These are phyloP conservation scores for Pholis gunnellus DNA, from an alignment of 2,113 vertebrate genomes.

Conservation along the genomic window DNA sequence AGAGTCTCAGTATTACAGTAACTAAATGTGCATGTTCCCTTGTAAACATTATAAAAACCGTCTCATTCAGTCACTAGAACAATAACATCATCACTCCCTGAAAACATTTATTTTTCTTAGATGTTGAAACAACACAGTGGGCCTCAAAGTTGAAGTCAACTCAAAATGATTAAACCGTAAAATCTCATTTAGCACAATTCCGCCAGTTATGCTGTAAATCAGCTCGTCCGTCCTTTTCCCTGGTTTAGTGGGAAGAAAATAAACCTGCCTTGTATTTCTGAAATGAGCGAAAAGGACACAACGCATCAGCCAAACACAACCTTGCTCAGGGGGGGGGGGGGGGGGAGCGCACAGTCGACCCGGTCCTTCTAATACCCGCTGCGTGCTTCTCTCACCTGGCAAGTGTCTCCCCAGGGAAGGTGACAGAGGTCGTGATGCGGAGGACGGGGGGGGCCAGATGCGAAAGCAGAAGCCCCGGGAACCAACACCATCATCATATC, in stretches of 20 bases:
- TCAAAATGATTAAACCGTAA: slow-evolving; percentile 15
- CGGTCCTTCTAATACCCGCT: slow-evolving; percentile 48
- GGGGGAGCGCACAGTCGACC: slow-evolving; percentile 46
- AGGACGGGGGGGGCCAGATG: slow-evolving; percentile 56
- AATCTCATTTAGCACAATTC: slow-evolving; percentile 3
- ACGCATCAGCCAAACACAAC: slow-evolving; percentile 56
- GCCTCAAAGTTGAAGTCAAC: not conserved
- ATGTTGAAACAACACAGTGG: slow-evolving; percentile 1
- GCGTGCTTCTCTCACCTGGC: slow-evolving; percentile 76
- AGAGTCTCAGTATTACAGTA: not conserved
- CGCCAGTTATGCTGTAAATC: slow-evolving; percentile 5
- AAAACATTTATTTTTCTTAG: not conserved
- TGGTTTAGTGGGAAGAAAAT: slow-evolving; percentile 17
- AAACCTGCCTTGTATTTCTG: slow-evolving; percentile 20
- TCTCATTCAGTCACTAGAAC: not conserved
- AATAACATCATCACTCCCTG: not conserved
- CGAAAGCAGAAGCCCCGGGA: slow-evolving; percentile 36
- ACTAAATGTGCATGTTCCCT: not conserved
- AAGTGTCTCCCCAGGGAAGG: slow-evolving; percentile 66
- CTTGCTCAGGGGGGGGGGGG: slow-evolving; percentile 70
- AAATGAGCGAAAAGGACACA: slow-evolving; percentile 46
- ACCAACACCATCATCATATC: slow-evolving; percentile 50
- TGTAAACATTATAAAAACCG: not conserved
- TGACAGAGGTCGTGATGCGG: slow-evolving; percentile 61
- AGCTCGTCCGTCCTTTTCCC: not conserved